A percentile compares a stretch with the other conserved stretches of the same genome.
Evolutionary conservation across 2,113 vertebrate genomes (phyloP).

Genomic region (Cyprinodon tularosa): DNA sequence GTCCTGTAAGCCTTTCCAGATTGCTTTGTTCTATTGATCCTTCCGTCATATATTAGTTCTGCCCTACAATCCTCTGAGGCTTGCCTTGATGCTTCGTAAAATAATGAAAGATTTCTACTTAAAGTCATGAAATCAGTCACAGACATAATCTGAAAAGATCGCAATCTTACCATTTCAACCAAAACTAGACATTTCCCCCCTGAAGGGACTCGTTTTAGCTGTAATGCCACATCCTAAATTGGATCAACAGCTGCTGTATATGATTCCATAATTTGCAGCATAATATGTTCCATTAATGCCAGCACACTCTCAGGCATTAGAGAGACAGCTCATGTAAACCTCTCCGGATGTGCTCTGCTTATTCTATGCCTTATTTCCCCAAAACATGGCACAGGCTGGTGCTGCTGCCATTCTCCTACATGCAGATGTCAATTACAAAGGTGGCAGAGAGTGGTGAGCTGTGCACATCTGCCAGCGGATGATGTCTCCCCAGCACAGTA

Average conservation of each 20-base stretch:
- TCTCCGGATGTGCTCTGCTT: conserved; percentile 75
- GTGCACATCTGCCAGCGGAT: conserved; percentile 71
- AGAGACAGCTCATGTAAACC: conserved; percentile 72
- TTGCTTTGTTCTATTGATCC: conserved; percentile 64
- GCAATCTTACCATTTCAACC: conserved; percentile 47
- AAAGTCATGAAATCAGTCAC: conserved; percentile 48
- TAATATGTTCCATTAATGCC: conserved; percentile 81
- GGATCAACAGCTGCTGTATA: conserved; percentile 81
- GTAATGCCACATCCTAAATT: conserved; percentile 69
- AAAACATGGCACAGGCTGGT: conserved; percentile 70
- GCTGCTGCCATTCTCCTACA: conserved; percentile 72
- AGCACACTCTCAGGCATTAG: conserved; percentile 72
- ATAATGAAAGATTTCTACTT: conserved; percentile 42
- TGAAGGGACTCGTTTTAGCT: conserved; percentile 68
- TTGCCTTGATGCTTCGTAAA: conserved; percentile 47
- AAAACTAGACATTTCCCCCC: conserved; percentile 47
- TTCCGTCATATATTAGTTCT: conserved; percentile 37
- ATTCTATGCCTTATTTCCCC: conserved; percentile 69
- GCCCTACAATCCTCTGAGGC: conserved; percentile 49
- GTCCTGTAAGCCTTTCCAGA: conserved; percentile 45
- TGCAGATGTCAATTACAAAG: conserved; percentile 75
- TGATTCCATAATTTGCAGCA: conserved; percentile 77
- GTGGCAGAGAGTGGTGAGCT: conserved; percentile 71
- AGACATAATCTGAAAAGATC: conserved; percentile 39
- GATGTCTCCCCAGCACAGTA: conserved; percentile 60